Base-by-base conservation (phyloP, 2,797 vertebrate species). In the Xiphorhynchus erythropygius region DNA sequence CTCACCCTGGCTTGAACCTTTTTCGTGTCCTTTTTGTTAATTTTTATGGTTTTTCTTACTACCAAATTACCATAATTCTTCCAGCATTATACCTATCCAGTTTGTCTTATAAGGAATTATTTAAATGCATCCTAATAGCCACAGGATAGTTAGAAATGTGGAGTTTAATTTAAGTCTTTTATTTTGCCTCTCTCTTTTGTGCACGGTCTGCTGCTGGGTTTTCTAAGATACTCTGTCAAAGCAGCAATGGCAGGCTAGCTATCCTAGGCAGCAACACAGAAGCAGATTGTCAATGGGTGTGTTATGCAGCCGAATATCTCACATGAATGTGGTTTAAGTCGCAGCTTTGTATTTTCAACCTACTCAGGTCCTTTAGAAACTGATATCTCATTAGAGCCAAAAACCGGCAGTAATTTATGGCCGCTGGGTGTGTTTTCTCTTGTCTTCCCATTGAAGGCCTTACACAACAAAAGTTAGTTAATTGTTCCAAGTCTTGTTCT, bases 371-470 rank as follows among this genome's bases (percentile, higher is more conserved):
- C 49, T 93, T 77, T 83, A 76, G 69, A 92, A 94, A 81, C 27
- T 32, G 28, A 28, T 49, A 25, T 41, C 30, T 62, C 41, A 52
- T 8, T 78, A 74, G n/a, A 92, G 49, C 53, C 62, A 81, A 56
- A 64, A 94, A 28, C 22, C 33, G 37, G 27, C n/a, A 87, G 49
- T 62, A 69, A 56, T 70, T 83, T 62, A 46, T 65, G 57, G 42
- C 76, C 0, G 0, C 65, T 57, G 64, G 60, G 46, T 0, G 0
- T 53, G 23, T 73, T 89, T 89, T 46, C 14, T n/a, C 14, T 24
- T 7, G 1, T 37, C 68, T 84, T 60, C 60, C 30, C 14, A 89
- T 44, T 67, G 62, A 53, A 91, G 74, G 25, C 41, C 18, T 64
- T 50, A 24, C 5, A 2, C 33, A 75, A 60, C 22, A 35, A 1